phyloP scores from a whole-genome alignment of 2,113 vertebrate genomes.

The Sturnira hondurensis region DNA sequence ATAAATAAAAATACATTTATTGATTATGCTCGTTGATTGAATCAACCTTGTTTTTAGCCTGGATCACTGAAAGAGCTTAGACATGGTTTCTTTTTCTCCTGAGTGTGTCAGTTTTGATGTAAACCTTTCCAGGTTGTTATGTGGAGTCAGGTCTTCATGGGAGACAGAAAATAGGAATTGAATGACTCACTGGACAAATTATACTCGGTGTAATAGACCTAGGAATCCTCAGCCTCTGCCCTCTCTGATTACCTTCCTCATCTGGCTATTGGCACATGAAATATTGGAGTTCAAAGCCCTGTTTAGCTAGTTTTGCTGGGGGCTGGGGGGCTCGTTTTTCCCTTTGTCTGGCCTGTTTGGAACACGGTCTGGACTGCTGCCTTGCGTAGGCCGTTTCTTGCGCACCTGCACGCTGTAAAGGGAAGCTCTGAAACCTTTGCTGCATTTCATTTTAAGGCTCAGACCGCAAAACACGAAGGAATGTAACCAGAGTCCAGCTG shows the following conservation, averaged over 20 bases:
- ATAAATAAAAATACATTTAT: slow-evolving; percentile 29
- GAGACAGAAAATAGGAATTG: slow-evolving; percentile 52
- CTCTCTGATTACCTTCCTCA: slow-evolving; percentile 35
- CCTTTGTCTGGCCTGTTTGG: slow-evolving; percentile 36
- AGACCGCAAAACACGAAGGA: slow-evolving; percentile 39
- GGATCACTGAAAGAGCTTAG: slow-evolving; percentile 6
- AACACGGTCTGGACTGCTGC: neutral
- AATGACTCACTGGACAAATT: slow-evolving; percentile 45
- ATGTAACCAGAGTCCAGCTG: neutral
- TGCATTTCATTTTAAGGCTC: slow-evolving; percentile 48
- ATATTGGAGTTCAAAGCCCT: neutral
- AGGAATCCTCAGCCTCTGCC: slow-evolving; percentile 27
- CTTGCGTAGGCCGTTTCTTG: slow-evolving; percentile 1
- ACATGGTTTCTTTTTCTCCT: slow-evolving; percentile 35
- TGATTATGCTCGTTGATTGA: slow-evolving; percentile 16
- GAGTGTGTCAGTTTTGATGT: slow-evolving; percentile 27
- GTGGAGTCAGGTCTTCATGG: slow-evolving; percentile 52
- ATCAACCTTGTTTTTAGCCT: neutral
- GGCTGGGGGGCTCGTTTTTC: neutral
- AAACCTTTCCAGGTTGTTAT: slow-evolving; percentile 46
- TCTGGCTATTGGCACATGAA: neutral
- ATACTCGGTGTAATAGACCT: slow-evolving; percentile 26
- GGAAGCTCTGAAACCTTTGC: slow-evolving; percentile 30
- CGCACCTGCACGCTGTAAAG: slow-evolving; percentile 42
- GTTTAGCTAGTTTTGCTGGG: neutral